Base-by-base conservation (phyloP, 2,888 invertebrate genomes). In the Agonum fuliginosum region DNA sequence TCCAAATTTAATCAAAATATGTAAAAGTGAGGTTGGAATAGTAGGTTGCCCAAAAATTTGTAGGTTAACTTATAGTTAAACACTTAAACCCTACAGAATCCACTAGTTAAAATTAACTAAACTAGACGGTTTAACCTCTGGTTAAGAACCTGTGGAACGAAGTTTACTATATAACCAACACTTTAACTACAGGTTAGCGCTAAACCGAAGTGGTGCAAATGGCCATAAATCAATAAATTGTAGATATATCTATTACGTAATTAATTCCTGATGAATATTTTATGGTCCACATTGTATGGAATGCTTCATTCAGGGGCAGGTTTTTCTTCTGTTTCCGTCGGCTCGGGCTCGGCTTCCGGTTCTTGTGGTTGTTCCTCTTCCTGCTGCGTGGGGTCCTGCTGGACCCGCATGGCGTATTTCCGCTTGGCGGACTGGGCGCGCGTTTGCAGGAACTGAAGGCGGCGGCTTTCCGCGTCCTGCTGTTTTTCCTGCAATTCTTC, bases 401-500 rank as follows among this genome's bases (percentile, higher is more conserved):
- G 69, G 22, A 12, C 41, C 10, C 58, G 27, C 58, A 62, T 30
- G 19, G 67, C 69, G 24, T 69, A 76, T 10, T 76, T 76, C 12
- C 67, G 67, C 14, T 76, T 76, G 8, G 76, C 76, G 20, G 76
- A 76, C 19, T 69, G 67, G 17, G 76, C 87, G 4, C 76, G 17
- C 6, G 37, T 19, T 51, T 76, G 67, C 12, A 76, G 24, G 48
- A 76, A 76, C 87, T 91, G 90, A 81, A 90, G 89, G 75, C 94
- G 89, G 78, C 94, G 88, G 79, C 90, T 89, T 82, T 94, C 94
- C 0, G 94, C 94, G 78, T 92, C 93, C 17, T 92, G 93, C 79
- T 93, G 87, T 83, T 93, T 94, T 83, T 91, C 93, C 82, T 92
- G 91, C 27, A 94, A 88, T 79, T 91, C 90, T 20, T 92, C 90